These are phyloP conservation scores for Margarornis squamiger DNA, from an alignment of 2,797 vertebrate species.

Conservation along the genomic window DNA sequence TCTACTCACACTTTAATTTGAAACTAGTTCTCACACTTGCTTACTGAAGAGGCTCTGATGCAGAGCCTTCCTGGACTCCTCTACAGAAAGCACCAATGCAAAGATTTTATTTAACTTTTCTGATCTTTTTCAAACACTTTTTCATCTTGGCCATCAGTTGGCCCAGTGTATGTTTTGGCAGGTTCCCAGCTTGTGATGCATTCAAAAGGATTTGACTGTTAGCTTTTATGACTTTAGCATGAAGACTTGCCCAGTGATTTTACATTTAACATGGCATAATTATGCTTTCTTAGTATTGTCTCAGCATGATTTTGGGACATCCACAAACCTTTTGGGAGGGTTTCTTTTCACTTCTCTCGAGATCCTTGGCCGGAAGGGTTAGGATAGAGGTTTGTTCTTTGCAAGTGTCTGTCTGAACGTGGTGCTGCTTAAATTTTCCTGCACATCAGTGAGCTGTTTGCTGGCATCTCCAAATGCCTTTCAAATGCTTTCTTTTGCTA, in stretches of 20 bases:
- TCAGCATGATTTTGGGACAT: neutral
- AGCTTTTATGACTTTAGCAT: neutral
- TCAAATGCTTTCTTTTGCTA: neutral
- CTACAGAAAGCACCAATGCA: neutral
- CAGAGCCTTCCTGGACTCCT: neutral
- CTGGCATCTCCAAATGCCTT: neutral
- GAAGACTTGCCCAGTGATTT: neutral
- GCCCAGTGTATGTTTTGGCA: neutral
- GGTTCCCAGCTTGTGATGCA: neutral
- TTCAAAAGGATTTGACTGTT: neutral
- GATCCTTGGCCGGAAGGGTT: neutral
- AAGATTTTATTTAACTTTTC: neutral
- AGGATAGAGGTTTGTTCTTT: neutral
- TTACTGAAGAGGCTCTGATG: neutral
- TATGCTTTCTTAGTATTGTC: neutral
- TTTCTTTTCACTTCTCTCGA: neutral
- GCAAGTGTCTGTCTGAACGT: neutral
- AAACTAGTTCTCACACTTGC: neutral
- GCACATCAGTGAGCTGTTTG: neutral
- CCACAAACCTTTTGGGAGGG: neutral
- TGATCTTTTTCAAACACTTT: neutral
- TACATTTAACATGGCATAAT: neutral
- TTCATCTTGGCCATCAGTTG: neutral
- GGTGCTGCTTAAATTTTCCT: neutral
- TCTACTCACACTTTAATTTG: neutral